A percentile compares a stretch with the other conserved stretches of the same genome.
Evolutionary conservation across 2,113 vertebrate genomes (phyloP).

Genomic region (Podiceps cristatus): DNA sequence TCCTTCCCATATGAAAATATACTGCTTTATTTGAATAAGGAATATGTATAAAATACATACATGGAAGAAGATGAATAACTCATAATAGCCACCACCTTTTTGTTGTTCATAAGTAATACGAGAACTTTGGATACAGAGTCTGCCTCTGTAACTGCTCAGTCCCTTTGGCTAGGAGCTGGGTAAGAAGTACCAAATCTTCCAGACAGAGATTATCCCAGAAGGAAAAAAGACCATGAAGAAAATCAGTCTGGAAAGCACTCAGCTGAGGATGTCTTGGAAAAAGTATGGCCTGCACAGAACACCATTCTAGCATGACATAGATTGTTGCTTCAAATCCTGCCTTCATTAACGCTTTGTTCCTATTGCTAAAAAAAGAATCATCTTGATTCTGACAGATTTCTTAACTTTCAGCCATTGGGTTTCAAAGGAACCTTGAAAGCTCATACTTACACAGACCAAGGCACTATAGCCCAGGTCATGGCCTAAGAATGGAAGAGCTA

Average conservation of each 20-base stretch:
- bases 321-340: neutral
- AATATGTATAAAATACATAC: neutral
- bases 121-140: neutral
- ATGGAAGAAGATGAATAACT: neutral
- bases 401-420: neutral
- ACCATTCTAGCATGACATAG: neutral
- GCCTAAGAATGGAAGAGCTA: neutral
- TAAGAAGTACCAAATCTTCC: neutral
- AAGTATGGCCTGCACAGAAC: neutral
- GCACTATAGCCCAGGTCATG: neutral
- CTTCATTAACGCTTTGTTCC: neutral
- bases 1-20: neutral
- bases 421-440: neutral
- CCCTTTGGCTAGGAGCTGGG: neutral
- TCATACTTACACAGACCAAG: neutral
- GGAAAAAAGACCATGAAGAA: neutral
- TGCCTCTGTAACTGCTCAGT: neutral
- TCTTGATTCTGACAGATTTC: neutral
- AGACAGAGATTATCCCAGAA: neutral
- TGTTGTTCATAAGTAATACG: neutral
- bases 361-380: neutral
- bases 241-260: neutral
- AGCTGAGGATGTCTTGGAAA: neutral
- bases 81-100: neutral
- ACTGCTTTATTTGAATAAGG: neutral